A percentile compares a stretch with the other conserved stretches of the same genome.
These are phyloP conservation scores for Sorex maritimensis DNA, from an alignment of 2,797 vertebrate genomes.

Conservation along the genomic window DNA sequence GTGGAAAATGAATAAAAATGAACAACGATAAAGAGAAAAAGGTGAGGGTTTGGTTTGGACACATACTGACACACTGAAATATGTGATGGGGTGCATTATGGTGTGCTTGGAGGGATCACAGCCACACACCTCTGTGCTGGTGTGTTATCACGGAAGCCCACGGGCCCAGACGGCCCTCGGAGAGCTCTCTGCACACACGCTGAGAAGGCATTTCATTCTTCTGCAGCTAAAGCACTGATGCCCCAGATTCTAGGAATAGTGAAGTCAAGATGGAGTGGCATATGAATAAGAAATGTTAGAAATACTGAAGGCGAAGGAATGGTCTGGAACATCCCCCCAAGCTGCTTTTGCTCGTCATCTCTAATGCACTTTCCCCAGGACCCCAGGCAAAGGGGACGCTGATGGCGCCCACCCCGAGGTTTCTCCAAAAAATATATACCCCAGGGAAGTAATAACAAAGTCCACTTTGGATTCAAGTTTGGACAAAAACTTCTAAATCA, in stretches of 20 bases:
- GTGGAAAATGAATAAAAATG: not conserved
- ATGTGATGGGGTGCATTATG: not conserved
- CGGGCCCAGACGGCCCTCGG: not conserved
- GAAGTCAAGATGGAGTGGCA: constrained; percentile 47
- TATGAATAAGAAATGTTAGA: constrained; percentile 18
- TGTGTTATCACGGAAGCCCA: not conserved
- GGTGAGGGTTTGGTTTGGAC: not conserved
- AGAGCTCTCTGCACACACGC: not conserved
- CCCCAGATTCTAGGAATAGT: constrained; percentile 19
- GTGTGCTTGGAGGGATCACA: not conserved
- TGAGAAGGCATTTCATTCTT: constrained; percentile 56
- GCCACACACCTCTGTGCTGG: not conserved
- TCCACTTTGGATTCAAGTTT: constrained; percentile 70
- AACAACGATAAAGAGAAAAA: constrained; percentile 43
- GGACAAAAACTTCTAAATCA: constrained; percentile 70
- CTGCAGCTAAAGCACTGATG: constrained; percentile 47
- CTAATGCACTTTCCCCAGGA: not conserved
- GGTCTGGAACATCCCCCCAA: not conserved
- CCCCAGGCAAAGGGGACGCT: constrained; percentile 36
- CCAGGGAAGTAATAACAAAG: constrained; percentile 66
- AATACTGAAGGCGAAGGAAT: constrained; percentile 62
- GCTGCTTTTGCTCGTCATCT: not conserved
- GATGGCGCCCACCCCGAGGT: not conserved
- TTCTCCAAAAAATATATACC: constrained; percentile 13
- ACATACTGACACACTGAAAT: not conserved